Evolutionary conservation across 2,888 invertebrate genomes (phyloP).

Genomic region (Cetonia aurata): DNA sequence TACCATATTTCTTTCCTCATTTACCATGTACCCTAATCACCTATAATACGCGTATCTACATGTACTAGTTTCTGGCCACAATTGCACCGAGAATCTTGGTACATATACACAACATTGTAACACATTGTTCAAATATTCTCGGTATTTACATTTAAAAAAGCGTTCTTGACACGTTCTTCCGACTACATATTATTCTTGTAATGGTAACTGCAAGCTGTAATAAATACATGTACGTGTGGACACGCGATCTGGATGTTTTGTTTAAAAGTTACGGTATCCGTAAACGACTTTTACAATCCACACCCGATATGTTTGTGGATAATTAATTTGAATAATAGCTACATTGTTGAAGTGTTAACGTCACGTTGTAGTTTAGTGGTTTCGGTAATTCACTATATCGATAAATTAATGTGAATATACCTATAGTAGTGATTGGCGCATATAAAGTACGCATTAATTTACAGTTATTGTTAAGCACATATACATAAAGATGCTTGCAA

Average conservation of each 20-base stretch:
- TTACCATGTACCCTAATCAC: too few species aligned
- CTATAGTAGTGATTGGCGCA: background rate
- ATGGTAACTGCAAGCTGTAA: background rate
- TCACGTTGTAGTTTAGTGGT: background rate
- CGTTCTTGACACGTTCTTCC: background rate
- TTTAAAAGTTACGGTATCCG: too few species aligned
- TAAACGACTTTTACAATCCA: background rate
- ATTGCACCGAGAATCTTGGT: too few species aligned
- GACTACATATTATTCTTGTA: background rate
- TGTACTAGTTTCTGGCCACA: too few species aligned
- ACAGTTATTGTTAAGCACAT: too few species aligned
- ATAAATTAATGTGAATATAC: background rate
- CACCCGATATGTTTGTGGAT: background rate
- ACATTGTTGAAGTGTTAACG: background rate
- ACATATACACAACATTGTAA: background rate
- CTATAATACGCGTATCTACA: too few species aligned
- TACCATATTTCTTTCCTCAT: too few species aligned
- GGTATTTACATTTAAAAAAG: background rate
- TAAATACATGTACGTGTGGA: background rate
- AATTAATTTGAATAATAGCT: background rate
- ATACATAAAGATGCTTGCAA: too few species aligned
- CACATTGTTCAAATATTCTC: slow-evolving; percentile 1
- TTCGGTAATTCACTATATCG: background rate
- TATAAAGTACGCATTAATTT: background rate
- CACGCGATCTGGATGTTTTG: too few species aligned